A percentile compares a stretch with the other conserved stretches of the same genome.
phyloP scores from a whole-genome alignment of 64 coral and sea anemone genomes.

The Actinia equina region DNA sequence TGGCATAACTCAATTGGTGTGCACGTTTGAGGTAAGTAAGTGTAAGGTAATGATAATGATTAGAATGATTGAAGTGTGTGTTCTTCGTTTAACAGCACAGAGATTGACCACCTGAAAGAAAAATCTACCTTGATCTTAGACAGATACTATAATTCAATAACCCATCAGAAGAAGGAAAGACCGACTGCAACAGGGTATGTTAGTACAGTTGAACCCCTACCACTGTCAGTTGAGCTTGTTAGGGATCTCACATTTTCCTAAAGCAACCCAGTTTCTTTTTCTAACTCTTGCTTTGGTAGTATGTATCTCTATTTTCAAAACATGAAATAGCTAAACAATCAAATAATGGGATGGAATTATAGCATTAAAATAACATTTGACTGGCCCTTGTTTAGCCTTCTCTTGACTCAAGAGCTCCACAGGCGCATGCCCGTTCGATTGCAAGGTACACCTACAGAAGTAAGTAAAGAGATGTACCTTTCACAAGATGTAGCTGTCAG shows the following conservation, averaged over 20 bases:
- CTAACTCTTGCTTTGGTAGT: too few species aligned
- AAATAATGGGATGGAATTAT: too few species aligned
- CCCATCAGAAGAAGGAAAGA: slow-evolving; percentile 91
- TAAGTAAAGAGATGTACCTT: slow-evolving; percentile 75
- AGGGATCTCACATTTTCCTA: too few species aligned
- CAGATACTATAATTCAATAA: slow-evolving; percentile 69
- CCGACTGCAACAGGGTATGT: slow-evolving; percentile 65
- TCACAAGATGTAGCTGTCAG: slow-evolving; percentile 90
- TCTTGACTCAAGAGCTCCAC: slow-evolving; percentile 69
- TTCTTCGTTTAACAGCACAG: slow-evolving; percentile 50
- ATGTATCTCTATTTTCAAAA: too few species aligned
- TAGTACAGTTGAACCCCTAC: background rate
- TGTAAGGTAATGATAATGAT: too few species aligned
- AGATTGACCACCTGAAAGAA: slow-evolving; percentile 75
- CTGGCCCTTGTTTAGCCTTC: slow-evolving; percentile 33
- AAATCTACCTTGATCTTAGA: slow-evolving; percentile 77
- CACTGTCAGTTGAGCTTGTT: background rate
- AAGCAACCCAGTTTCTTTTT: too few species aligned
- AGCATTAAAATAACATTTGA: background rate
- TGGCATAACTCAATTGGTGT: too few species aligned
- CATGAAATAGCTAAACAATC: too few species aligned
- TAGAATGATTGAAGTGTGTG: background rate
- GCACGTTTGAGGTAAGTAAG: too few species aligned
- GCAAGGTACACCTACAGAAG: slow-evolving; percentile 48
- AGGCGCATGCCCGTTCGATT: slow-evolving; percentile 69